These are phyloP conservation scores for Staurois parvus DNA, from an alignment of 2,797 vertebrate species.

Conservation along the genomic window DNA sequence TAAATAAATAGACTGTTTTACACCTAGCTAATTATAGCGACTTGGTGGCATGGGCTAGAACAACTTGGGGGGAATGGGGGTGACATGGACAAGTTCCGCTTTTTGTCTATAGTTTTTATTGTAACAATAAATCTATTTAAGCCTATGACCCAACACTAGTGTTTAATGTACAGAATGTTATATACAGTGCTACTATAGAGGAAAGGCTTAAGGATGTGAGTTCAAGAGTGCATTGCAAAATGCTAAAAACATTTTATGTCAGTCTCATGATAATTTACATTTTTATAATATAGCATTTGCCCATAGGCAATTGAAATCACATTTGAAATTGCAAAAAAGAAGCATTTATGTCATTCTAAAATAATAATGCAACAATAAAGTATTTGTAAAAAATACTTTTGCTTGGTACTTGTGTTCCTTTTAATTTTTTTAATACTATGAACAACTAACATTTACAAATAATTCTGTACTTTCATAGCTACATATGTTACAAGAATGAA, in stretches of 20 bases:
- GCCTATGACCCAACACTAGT: neutral
- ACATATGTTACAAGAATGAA: too few relatives aligned
- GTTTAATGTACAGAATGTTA: neutral
- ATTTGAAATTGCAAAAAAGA: neutral
- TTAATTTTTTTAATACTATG: too few relatives aligned
- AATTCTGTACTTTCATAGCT: too few relatives aligned
- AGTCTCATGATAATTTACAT: neutral
- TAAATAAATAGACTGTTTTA: too few relatives aligned
- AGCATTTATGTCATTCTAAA: slow-evolving; percentile 1
- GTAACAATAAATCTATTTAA: neutral
- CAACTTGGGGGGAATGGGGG: too few relatives aligned
- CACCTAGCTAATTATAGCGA: too few relatives aligned
- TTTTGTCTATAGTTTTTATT: neutral
- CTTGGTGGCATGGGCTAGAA: too few relatives aligned
- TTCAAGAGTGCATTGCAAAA: slow-evolving; percentile 39
- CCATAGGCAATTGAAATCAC: neutral
- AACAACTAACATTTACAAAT: too few relatives aligned
- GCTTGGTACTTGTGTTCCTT: neutral
- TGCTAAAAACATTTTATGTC: slow-evolving; percentile 3
- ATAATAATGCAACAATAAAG: slow-evolving; percentile 19
- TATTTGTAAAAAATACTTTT: neutral
- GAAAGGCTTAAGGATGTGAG: neutral
- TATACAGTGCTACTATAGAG: neutral
- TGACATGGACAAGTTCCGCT: neutral
- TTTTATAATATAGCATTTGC: neutral